These are phyloP conservation scores for Pasiphila rectangulata DNA, from an alignment of 2,888 invertebrate genomes.

Conservation along the genomic window DNA sequence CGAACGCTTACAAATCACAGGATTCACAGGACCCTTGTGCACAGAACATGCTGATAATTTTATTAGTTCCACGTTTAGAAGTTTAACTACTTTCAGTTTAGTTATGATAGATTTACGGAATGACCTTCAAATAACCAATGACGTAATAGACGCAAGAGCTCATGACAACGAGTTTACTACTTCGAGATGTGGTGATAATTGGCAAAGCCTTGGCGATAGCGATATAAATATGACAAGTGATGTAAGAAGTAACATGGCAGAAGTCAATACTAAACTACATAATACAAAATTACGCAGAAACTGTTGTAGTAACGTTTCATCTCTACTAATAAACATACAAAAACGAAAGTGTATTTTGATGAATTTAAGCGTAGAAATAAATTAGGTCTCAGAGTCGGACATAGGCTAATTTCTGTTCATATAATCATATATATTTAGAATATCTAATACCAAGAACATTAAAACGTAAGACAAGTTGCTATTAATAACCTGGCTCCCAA, in stretches of 20 bases:
- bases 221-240: conserved; percentile 30
- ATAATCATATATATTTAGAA: too few relatives aligned
- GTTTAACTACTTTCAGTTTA: neutral
- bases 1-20: conserved; percentile 28
- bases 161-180: conserved; percentile 53
- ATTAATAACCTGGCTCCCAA: too few relatives aligned
- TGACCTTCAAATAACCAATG: conserved; percentile 13
- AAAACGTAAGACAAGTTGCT: too few relatives aligned
- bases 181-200: conserved; percentile 52
- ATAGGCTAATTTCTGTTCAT: too few relatives aligned
- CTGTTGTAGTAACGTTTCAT: too few relatives aligned
- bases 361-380: too few relatives aligned
- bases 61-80: neutral
- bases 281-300: neutral
- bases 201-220: conserved; percentile 49
- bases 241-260: conserved; percentile 27
- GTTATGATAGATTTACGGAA: neutral
- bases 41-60: neutral
- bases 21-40: conserved; percentile 20
- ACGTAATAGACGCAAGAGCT: conserved; percentile 36
- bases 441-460: too few relatives aligned
- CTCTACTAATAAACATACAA: too few relatives aligned
- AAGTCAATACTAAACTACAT: neutral
- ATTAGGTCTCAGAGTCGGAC: too few relatives aligned
- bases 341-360: too few relatives aligned